Evolutionary conservation across 1,140 invertebrate genomes (phyloP), one percentile per base, ranked within the genome.

Genomic region (Pogonognathellus flavescens): DNA sequence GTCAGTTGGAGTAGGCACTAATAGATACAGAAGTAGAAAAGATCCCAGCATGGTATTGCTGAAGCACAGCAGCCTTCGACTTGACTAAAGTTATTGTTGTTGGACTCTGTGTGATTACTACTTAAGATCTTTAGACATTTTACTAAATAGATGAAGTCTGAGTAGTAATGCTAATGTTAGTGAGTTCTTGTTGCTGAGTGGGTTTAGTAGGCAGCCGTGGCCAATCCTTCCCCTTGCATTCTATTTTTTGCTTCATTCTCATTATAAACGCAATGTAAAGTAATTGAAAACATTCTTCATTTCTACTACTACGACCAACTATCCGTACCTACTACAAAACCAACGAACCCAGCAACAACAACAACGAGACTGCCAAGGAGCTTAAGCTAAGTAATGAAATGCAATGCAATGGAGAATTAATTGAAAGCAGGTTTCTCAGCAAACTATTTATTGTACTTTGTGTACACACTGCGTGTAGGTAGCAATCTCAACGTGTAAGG

Each of bases 261-360:
- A 76, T 76, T 76, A 76, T 76, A 76, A 76, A 76, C 25, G 70
- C 70, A 50, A 76, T 76, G 70, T 76, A 76, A 76, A 76, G 70
- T 76, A 76, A 76, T 76, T 76, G 70, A 76, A 76, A 76, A 76
- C 70, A 76, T 76, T 76, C 70, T 76, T 76, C 70, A 76, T 76
- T 76, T 31, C 70, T n/a, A 76, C 70, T 31, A 76, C n/a, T 76
- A 31, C 31, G 1, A 41, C 31, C 31, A 41, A 41, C 31, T 41
- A n/a, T n/a, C n/a, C n/a, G n/a, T n/a, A 41, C 31, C 31, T n/a
- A 76, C 70, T 31, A 76, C n/a, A 49, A 25, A 76, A 76, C 70
- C 41, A 76, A 76, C 70, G 31, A 49, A 41, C 66, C 16, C 14
- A 50, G 22, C 4, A 5, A 70, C 22, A 10, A 25, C 13, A 66